phyloP scores from a whole-genome alignment of 2,113 vertebrate genomes.

The Periophthalmodon schlosseri region DNA sequence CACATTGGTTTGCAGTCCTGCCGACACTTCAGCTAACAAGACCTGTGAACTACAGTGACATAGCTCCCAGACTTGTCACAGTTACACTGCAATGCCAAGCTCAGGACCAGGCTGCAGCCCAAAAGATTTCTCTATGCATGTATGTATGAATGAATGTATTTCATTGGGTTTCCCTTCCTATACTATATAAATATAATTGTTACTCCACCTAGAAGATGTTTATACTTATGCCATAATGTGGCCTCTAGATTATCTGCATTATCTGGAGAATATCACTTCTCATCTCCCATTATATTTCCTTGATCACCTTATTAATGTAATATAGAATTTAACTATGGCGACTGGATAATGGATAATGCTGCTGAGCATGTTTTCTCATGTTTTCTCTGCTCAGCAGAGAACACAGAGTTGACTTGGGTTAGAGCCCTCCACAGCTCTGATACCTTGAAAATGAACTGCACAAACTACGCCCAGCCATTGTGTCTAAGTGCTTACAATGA shows the following conservation, averaged over 20 bases:
- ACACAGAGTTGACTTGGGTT: slow-evolving; percentile 43
- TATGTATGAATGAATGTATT: no score
- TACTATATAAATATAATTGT: slow-evolving; percentile 21
- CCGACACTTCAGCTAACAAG: slow-evolving; percentile 74
- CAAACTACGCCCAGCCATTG: slow-evolving; percentile 66
- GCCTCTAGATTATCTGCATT: background rate
- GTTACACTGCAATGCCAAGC: slow-evolving; percentile 72
- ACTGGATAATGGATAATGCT: slow-evolving; percentile 22
- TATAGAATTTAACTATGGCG: background rate
- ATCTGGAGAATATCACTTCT: background rate
- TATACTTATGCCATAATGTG: background rate
- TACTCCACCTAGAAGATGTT: background rate
- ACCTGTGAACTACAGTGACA: slow-evolving; percentile 74
- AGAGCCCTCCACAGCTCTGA: slow-evolving; percentile 35
- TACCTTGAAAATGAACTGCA: slow-evolving; percentile 71
- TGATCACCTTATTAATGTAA: background rate
- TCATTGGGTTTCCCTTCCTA: slow-evolving; percentile 38
- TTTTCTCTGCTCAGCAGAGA: slow-evolving; percentile 34
- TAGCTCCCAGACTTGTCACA: slow-evolving; percentile 71
- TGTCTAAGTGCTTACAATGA: slow-evolving; percentile 71
- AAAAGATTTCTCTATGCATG: slow-evolving; percentile 55
- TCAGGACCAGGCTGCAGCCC: slow-evolving; percentile 51
- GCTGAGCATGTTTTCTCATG: slow-evolving; percentile 15
- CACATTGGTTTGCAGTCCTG: slow-evolving; percentile 66
- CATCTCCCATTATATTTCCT: background rate